These are phyloP conservation scores for Anguilla japonica DNA, from an alignment of 2,113 vertebrate genomes.

Conservation along the genomic window DNA sequence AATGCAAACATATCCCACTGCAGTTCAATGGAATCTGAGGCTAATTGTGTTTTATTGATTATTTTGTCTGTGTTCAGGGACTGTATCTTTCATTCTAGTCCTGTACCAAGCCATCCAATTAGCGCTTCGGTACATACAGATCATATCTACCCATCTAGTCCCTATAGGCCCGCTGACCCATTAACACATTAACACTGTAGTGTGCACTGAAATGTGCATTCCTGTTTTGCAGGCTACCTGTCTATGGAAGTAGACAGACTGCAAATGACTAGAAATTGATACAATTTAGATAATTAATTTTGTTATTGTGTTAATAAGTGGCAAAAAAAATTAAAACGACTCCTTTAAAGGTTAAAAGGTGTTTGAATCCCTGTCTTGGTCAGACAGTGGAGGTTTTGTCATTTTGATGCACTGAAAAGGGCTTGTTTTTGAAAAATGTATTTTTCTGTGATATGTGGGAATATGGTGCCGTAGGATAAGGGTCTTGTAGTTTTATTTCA, in stretches of 20 bases:
- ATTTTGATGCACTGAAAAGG: background rate
- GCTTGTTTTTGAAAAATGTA: too few species aligned
- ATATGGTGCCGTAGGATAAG: too few species aligned
- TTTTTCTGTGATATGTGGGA: too few species aligned
- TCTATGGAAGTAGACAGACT: too few species aligned
- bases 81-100: background rate
- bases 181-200: background rate
- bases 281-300: too few species aligned
- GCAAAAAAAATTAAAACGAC: too few species aligned
- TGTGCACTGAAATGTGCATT: background rate
- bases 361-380: too few species aligned
- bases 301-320: too few species aligned
- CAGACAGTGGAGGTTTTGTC: background rate
- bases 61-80: background rate
- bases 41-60: background rate
- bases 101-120: background rate
- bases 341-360: too few species aligned
- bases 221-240: too few species aligned
- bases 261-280: too few species aligned
- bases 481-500: background rate
- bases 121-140: background rate
- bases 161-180: background rate
- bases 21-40: background rate
- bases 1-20: background rate
- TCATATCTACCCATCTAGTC: background rate